These are phyloP conservation scores for Epirrhoe tristata DNA, from an alignment of 2,888 invertebrate genomes.

Conservation along the genomic window DNA sequence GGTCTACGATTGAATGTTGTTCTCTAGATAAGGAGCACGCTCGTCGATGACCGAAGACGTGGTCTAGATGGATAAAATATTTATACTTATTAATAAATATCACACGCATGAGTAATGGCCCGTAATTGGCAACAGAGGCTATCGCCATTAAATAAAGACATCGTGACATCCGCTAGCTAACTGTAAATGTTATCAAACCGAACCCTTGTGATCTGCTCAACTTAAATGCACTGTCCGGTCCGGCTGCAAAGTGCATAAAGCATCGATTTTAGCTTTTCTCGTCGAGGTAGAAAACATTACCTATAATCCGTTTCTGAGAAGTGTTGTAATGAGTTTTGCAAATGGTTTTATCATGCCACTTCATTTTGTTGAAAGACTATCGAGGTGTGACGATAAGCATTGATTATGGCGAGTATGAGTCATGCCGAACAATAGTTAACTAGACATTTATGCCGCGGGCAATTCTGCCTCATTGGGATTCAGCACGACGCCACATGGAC, in stretches of 20 bases:
- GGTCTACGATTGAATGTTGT: background rate
- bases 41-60: constrained; percentile 22
- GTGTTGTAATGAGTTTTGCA: constrained; percentile 24
- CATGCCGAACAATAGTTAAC: constrained; percentile 62
- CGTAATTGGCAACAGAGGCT: constrained; percentile 79
- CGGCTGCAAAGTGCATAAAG: background rate
- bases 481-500: constrained; percentile 69
- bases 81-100: constrained; percentile 69
- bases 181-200: constrained; percentile 64
- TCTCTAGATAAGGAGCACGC: constrained; percentile 19
- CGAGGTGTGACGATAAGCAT: constrained; percentile 57
- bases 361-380: constrained; percentile 33
- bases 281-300: constrained; percentile 8
- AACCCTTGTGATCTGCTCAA: constrained; percentile 36
- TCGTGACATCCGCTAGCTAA: constrained; percentile 80
- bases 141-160: constrained; percentile 74
- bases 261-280: background rate
- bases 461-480: constrained; percentile 73
- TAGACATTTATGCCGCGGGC: constrained; percentile 63
- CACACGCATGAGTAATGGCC: constrained; percentile 76
- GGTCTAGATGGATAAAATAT: constrained; percentile 30
- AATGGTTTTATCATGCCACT: constrained; percentile 30
- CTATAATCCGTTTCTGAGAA: constrained; percentile 15
- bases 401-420: constrained; percentile 66
- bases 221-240: constrained; percentile 15